Conservation (phyloP, 2,888 invertebrate species). For the Agrotis puta region DNA sequence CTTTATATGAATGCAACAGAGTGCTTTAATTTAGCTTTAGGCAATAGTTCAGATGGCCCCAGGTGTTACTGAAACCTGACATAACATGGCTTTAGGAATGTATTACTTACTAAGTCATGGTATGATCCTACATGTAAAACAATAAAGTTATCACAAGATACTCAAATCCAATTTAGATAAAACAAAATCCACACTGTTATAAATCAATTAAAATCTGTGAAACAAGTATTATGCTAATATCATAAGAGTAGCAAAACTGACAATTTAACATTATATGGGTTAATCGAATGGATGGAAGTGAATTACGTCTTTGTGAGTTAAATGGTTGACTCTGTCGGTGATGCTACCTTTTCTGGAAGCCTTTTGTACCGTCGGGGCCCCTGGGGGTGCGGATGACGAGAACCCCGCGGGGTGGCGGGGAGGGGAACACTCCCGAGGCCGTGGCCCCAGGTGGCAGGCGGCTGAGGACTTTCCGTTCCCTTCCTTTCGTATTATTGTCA, state of each 20-base stretch:
- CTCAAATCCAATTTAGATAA: slow-evolving; percentile 30
- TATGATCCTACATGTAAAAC: slow-evolving; percentile 23
- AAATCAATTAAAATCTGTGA: slow-evolving; percentile 67
- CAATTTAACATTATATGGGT: slow-evolving; percentile 58
- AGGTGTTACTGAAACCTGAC: background rate
- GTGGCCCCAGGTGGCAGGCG: slow-evolving; percentile 83
- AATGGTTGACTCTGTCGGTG: slow-evolving; percentile 49
- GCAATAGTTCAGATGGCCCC: too few species aligned
- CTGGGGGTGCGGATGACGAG: slow-evolving; percentile 93
- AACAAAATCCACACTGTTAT: slow-evolving; percentile 18
- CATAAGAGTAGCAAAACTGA: slow-evolving; percentile 65
- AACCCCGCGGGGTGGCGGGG: slow-evolving; percentile 87
- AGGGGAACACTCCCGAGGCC: slow-evolving; percentile 81
- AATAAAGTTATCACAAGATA: slow-evolving; percentile 23
- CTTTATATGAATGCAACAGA: background rate
- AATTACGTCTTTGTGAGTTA: slow-evolving; percentile 69
- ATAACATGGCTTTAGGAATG: slow-evolving; percentile 8
- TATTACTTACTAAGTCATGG: too few species aligned
- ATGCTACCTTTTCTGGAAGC: slow-evolving; percentile 87
- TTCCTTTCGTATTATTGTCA: slow-evolving; percentile 82
- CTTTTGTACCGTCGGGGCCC: slow-evolving; percentile 95
- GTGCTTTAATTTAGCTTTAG: too few species aligned
- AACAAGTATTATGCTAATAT: slow-evolving; percentile 59
- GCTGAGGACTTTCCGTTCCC: slow-evolving; percentile 84
- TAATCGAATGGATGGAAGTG: slow-evolving; percentile 76